Conservation (phyloP, 2,113 vertebrate species). For the Panthera tigris region DNA sequence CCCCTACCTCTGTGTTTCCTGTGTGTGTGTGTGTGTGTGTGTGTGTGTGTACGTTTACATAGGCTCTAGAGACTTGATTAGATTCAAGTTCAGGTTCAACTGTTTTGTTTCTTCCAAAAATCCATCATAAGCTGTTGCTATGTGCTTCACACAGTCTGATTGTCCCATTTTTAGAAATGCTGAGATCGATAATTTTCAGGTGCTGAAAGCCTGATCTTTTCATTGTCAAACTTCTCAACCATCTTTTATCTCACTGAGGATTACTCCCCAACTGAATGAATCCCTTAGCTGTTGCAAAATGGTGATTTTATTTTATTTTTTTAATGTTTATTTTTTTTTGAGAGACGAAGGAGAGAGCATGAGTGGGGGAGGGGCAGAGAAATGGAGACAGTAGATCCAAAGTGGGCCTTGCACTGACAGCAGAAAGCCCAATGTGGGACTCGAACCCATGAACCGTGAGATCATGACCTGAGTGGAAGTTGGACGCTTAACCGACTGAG, state of each 20-base stretch:
- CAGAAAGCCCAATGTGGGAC: no score
- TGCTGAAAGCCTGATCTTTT: background rate
- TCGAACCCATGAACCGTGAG: no score
- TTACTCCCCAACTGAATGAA: background rate
- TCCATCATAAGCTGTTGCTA: background rate
- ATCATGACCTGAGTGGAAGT: no score
- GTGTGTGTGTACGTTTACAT: background rate
- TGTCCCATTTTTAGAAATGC: background rate
- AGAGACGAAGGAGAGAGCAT: no score
- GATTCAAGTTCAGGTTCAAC: background rate
- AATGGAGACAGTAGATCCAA: no score
- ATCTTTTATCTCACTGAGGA: background rate
- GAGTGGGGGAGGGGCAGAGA: no score
- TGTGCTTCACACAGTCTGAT: background rate
- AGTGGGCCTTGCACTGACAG: no score
- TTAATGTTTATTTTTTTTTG: no score
- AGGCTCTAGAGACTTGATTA: background rate
- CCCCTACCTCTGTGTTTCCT: background rate
- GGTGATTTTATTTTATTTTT: background rate
- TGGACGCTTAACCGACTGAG: no score
- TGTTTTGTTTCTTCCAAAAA: background rate
- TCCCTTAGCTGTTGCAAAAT: background rate
- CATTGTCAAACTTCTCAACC: background rate
- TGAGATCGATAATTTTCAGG: background rate
- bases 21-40: background rate